Evolutionary conservation across 2,797 vertebrate genomes (phyloP).

Genomic region (Vultur gryphus): DNA sequence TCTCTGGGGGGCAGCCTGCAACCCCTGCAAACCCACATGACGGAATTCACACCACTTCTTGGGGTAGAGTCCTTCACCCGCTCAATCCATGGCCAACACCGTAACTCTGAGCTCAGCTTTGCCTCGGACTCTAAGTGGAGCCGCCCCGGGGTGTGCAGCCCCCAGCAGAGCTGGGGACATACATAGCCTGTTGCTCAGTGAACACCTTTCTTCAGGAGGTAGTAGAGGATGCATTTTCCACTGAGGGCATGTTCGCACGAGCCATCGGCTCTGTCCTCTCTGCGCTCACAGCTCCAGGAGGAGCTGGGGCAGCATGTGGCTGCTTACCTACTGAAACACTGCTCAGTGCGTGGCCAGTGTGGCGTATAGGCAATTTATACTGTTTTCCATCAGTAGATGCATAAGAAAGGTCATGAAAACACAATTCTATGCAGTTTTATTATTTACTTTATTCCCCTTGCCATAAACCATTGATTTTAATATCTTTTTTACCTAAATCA

Average conservation of each 20-base stretch:
- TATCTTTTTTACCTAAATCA: neutral
- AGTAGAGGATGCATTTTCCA: neutral
- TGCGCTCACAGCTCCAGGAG: neutral
- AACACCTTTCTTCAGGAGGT: neutral
- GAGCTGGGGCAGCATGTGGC: neutral
- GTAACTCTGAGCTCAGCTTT: neutral
- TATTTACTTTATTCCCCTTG: neutral
- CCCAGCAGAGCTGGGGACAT: neutral
- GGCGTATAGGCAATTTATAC: neutral
- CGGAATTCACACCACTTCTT: neutral
- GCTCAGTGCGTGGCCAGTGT: neutral
- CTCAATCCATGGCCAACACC: neutral
- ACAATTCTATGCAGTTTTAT: neutral
- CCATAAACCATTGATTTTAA: neutral
- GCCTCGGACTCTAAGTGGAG: neutral
- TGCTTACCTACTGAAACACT: neutral
- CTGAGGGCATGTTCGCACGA: rapidly evolving
- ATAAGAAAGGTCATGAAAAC: neutral
- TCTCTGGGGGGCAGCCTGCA: neutral
- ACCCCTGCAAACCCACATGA: neutral
- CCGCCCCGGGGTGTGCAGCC: neutral
- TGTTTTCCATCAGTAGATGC: neutral
- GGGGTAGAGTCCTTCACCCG: neutral
- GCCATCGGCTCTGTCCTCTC: neutral
- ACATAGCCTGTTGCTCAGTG: neutral